phyloP scores from a whole-genome alignment of 1,140 invertebrate species.

The Callitettix versicolor region DNA sequence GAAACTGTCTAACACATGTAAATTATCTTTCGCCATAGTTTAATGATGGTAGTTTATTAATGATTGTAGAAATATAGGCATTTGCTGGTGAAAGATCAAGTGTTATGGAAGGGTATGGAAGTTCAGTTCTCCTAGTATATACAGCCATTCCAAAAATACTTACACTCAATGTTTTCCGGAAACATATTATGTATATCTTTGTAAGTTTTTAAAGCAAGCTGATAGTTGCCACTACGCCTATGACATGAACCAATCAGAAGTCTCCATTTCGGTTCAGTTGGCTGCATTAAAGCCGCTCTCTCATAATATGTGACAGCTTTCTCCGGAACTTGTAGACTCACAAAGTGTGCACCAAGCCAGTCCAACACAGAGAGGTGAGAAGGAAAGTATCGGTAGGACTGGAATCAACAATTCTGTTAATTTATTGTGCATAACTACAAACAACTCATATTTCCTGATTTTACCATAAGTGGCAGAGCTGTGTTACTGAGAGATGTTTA shows the following conservation, averaged over 20 bases:
- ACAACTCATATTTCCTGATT: no score
- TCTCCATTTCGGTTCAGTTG: slow-evolving; percentile 73
- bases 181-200: slow-evolving; percentile 66
- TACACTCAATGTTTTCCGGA: slow-evolving; percentile 78
- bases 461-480: no score
- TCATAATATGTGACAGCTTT: slow-evolving; percentile 84
- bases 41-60: no score
- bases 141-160: no score
- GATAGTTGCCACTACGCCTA: slow-evolving; percentile 71
- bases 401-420: slow-evolving; percentile 24
- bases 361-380: slow-evolving; percentile 82
- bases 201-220: slow-evolving; percentile 69
- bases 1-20: no score
- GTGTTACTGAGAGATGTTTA: no score
- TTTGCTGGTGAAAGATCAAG: no score
- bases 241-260: slow-evolving; percentile 77
- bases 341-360: slow-evolving; percentile 85
- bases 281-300: slow-evolving; percentile 76
- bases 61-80: no score
- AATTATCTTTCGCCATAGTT: no score
- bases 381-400: slow-evolving; percentile 82
- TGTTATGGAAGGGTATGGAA: no score
- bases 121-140: no score
- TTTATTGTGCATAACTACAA: background rate
- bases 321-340: slow-evolving; percentile 78